Conservation (phyloP, 2,797 vertebrate genomes). For the Gadopsis bispinosus region DNA sequence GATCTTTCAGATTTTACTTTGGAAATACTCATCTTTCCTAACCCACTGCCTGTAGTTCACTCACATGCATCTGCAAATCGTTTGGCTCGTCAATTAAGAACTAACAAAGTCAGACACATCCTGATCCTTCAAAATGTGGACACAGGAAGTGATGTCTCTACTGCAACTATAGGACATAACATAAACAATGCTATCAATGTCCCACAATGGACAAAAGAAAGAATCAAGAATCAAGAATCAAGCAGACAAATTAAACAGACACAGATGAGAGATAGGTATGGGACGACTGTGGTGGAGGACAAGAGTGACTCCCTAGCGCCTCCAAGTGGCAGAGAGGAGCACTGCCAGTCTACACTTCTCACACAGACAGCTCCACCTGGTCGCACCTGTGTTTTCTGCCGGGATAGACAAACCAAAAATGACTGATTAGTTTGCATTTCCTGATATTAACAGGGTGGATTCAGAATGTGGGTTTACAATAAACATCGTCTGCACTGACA, state of each 20-base stretch:
- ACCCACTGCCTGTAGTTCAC: neutral
- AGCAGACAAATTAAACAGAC: constrained; percentile 25
- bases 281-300: constrained; percentile 18
- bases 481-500: neutral
- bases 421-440: neutral
- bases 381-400: constrained; percentile 6
- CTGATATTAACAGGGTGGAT: neutral
- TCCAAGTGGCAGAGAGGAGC: constrained; percentile 66
- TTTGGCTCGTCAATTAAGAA: neutral
- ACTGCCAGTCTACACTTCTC: constrained; percentile 17
- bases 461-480: neutral
- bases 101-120: neutral
- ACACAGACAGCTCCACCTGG: constrained; percentile 24
- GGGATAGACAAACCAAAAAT: neutral
- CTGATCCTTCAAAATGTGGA: neutral
- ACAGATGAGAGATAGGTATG: constrained; percentile 5
- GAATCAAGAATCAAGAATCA: too few relatives aligned
- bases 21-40: neutral
- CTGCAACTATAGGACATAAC: neutral
- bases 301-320: constrained; percentile 58
- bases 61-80: neutral
- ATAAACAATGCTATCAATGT: neutral
- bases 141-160: neutral
- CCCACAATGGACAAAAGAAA: neutral
- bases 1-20: neutral